Evolutionary conservation across 2,113 vertebrate species (phyloP).

Genomic region (Perca schrenkii): DNA sequence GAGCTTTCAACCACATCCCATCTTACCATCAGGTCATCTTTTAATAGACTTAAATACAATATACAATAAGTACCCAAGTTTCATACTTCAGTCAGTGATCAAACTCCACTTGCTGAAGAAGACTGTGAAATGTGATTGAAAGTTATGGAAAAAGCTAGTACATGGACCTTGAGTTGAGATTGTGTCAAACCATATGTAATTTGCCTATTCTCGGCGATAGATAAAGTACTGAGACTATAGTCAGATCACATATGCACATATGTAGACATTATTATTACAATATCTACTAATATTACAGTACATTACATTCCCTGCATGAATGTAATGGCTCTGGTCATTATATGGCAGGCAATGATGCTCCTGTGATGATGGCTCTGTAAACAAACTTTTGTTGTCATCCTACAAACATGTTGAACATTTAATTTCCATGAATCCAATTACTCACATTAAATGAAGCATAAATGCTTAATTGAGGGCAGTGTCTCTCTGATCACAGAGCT

Average conservation of each 20-base stretch:
- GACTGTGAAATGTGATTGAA: no score
- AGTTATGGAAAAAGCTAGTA: no score
- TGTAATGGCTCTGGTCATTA: neutral
- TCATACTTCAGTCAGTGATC: no score
- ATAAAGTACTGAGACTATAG: no score
- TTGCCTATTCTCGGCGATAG: no score
- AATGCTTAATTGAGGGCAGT: constrained; percentile 33
- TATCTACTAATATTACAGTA: neutral
- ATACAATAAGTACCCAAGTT: no score
- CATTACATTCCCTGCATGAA: no score
- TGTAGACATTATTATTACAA: no score
- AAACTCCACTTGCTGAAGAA: no score
- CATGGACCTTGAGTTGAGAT: no score
- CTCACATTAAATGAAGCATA: constrained; percentile 29
- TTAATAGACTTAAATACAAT: neutral
- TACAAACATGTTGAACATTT: constrained; percentile 50
- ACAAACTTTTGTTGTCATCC: neutral
- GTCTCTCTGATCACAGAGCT: constrained; percentile 36
- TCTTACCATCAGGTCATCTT: neutral
- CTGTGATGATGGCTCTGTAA: neutral
- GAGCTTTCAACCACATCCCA: neutral
- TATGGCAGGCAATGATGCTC: neutral
- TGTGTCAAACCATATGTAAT: no score
- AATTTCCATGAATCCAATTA: constrained; percentile 40
- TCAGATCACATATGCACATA: no score